Evolutionary conservation across 92 coral and sea anemone species (phyloP), one percentile per base, ranked within the genome.

Genomic region (Plumapathes pennacea): DNA sequence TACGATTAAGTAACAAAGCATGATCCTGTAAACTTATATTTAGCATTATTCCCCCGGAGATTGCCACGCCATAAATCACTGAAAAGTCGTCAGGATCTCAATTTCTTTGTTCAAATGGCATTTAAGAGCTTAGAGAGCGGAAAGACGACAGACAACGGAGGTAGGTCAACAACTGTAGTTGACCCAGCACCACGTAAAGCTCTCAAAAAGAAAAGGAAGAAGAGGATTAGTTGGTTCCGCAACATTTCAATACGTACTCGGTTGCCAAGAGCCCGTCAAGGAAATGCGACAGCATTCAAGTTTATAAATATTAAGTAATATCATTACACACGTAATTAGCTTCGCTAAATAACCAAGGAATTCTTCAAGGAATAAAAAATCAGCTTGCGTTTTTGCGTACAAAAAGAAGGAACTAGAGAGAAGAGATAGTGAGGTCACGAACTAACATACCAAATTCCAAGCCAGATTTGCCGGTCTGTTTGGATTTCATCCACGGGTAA

Each of bases 401-500:
- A 64, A 25, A 26, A 66, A 33, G 26, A 20, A 41, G 33, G 53
- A 62, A 52, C 62, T 51, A 54, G 53, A 36, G 42, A 57, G 44
- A 15, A 27, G 46, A 46, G 66, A 57, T 58, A 55, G 47, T 71
- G 59, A 32, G 33, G 18, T 30, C 32, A 44, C 26, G 33, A 38
- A 56, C 33, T 48, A 52, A 61, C 78, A 21, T 71, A 71, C 78
- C 78, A 26, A 71, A 71, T 56, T 85, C 89, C 50, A 81, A 76
- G 21, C 72, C 90, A 39, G 65, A 65, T 41, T 67, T 78, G 42
- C 88, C 95, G 29, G 83, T 80, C 72, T 86, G 81, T 85, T 79
- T 91, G 18, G 95, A 85, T 61, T 91, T 91, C 97, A 91, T 91
- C 97, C 97, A 91, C 13, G 91, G 87, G 62, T 91, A 91, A 43